Evolutionary conservation across 2,888 invertebrate species (phyloP).

Genomic region (Apamea anceps): DNA sequence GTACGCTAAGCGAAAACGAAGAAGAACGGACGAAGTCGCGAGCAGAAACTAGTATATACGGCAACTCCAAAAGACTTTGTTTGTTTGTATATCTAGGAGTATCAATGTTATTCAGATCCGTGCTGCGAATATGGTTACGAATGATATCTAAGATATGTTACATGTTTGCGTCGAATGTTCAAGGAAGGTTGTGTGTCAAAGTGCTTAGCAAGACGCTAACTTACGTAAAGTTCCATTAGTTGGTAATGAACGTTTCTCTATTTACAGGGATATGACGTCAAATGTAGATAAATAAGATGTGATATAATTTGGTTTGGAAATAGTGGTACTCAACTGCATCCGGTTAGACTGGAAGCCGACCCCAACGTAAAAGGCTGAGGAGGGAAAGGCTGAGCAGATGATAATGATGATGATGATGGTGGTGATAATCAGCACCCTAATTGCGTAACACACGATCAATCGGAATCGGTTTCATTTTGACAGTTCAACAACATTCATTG

Average conservation of each 20-base stretch:
- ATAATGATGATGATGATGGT: no score
- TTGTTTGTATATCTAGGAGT: not conserved
- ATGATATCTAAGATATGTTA: not conserved
- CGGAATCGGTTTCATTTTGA: no score
- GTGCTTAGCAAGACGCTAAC: slow-evolving; percentile 27
- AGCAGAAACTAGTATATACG: not conserved
- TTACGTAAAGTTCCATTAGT: slow-evolving; percentile 26
- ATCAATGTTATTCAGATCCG: not conserved
- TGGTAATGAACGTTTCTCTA: slow-evolving; percentile 17
- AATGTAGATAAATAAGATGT: not conserved
- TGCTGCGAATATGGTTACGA: not conserved
- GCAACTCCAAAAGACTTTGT: not conserved
- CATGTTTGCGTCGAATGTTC: slow-evolving; percentile 3
- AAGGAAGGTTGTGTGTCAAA: slow-evolving; percentile 19
- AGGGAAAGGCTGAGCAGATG: no score
- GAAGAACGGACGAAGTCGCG: not conserved
- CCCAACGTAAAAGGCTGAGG: no score
- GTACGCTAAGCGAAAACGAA: not conserved
- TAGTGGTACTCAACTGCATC: no score
- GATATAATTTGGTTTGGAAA: not conserved
- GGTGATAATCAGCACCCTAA: no score
- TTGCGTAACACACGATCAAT: no score
- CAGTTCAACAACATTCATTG: no score
- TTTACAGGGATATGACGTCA: slow-evolving; percentile 27
- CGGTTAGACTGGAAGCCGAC: no score